Evolutionary conservation across 2,888 invertebrate genomes (phyloP).

Genomic region (Diachrysia chrysitis): DNA sequence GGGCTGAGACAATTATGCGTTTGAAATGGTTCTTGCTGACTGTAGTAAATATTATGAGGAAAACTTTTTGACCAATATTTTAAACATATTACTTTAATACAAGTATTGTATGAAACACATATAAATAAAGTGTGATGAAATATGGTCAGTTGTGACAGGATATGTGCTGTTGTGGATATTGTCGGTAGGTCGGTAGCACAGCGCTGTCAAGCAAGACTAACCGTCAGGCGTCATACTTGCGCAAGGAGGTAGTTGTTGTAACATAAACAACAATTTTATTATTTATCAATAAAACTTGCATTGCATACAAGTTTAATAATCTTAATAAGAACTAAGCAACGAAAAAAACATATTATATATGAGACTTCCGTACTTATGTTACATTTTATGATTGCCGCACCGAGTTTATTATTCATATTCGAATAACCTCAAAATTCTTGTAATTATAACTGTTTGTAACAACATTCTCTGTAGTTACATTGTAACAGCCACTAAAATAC

Average conservation of each 20-base stretch:
- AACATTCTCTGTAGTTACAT: slow-evolving; percentile 13
- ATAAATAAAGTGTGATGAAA: background rate
- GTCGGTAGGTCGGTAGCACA: background rate
- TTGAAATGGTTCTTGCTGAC: too few species aligned
- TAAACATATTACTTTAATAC: too few species aligned
- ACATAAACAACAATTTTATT: background rate
- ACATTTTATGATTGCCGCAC: background rate
- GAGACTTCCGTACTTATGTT: background rate
- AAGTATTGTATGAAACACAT: too few species aligned
- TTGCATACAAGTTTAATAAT: background rate
- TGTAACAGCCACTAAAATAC: slow-evolving; percentile 8
- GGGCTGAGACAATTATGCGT: too few species aligned
- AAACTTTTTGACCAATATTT: too few species aligned
- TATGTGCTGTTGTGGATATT: background rate
- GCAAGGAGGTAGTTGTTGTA: background rate
- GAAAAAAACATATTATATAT: background rate
- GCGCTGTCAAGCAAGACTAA: background rate
- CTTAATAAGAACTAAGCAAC: background rate
- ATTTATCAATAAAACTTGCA: background rate
- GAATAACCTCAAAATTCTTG: slow-evolving; percentile 40
- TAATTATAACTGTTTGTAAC: background rate
- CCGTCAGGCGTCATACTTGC: background rate
- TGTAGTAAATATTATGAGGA: too few species aligned
- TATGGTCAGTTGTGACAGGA: background rate
- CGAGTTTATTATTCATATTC: background rate